phyloP scores from a whole-genome alignment of 2,113 vertebrate species.

The Columba livia region DNA sequence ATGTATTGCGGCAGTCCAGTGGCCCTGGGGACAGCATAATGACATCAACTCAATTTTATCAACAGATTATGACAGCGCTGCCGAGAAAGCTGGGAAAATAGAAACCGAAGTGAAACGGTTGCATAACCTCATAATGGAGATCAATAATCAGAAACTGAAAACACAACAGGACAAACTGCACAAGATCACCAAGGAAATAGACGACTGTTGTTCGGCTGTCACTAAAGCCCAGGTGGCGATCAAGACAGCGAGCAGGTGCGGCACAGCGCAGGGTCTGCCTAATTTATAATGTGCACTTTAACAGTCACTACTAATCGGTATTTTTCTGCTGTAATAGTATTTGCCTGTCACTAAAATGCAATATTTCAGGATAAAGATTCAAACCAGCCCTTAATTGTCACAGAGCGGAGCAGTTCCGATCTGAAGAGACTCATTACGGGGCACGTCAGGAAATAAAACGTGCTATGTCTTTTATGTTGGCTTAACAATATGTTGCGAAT shows the following conservation, averaged over 20 bases:
- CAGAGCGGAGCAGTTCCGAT: neutral
- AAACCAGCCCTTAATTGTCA: neutral
- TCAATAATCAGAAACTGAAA: slow-evolving; percentile 89
- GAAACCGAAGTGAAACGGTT: slow-evolving; percentile 90
- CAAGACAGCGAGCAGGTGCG: slow-evolving; percentile 89
- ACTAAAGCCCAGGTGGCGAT: slow-evolving; percentile 93
- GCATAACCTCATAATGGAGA: slow-evolving; percentile 89
- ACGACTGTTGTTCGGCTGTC: slow-evolving; percentile 84
- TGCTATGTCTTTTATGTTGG: neutral
- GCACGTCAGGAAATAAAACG: neutral
- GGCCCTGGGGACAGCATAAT: neutral
- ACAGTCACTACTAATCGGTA: neutral
- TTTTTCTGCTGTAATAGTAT: neutral
- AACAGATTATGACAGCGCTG: slow-evolving; percentile 82
- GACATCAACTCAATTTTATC: neutral
- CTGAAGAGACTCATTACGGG: neutral
- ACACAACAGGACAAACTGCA: slow-evolving; percentile 91
- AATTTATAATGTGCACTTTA: neutral
- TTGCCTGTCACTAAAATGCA: neutral
- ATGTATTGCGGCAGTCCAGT: neutral
- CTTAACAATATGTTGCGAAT: neutral
- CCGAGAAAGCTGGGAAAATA: slow-evolving; percentile 83
- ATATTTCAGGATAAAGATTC: neutral
- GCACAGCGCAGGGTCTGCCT: neutral
- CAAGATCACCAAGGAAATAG: slow-evolving; percentile 86